Evolutionary conservation across 1,140 invertebrate genomes (phyloP), one percentile per base, ranked within the genome.

Genomic region (Apocrypta bakeri): DNA sequence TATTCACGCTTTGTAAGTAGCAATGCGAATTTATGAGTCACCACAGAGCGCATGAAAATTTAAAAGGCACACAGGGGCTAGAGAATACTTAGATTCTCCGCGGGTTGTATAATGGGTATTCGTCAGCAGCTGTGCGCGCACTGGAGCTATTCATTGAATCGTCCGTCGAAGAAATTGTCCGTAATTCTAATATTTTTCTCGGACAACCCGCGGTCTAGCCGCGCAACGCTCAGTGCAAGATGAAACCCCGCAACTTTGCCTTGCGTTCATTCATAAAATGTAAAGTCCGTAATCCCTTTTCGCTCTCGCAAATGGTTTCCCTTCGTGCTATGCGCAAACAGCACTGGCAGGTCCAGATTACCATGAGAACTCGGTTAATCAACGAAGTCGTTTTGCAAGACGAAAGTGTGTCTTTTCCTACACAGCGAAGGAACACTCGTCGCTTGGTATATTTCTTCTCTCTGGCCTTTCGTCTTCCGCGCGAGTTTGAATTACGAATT

Each of bases 291-390:
- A 71, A 71, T 71, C 68, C 29, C 68, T 21, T 71, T 71, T 37
- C 29, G 68, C 68, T 37, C 29, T 9, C 17, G 68, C 68, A 71
- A 71, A 71, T n/a, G 27, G 29, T 37, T 71, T 37, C n/a, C 68
- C 31, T 31, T 2, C 0, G 24, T n/a, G 27, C 8, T 66, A 66
- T 25, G 27, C 64, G 64, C 64, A 56, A 56, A 56, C 21, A 56
- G 48, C 3, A 17, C 31, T 37, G 48, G 17, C 68, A 21, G 14
- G 1, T 4, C 8, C 68, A 37, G 68, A 71, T 71, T 71, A 71
- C 68, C 68, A 71, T 71, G 68, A 71, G 31, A 71, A 71, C 68
- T 71, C 68, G 31, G 68, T 71, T 71, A 71, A 71, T 71, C 68
- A 71, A 37, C 68, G 29, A 71, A 71, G 31, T 71, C 68, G 68